Evolutionary conservation across 1,140 invertebrate genomes (phyloP).

Genomic region (Heliconius congener): DNA sequence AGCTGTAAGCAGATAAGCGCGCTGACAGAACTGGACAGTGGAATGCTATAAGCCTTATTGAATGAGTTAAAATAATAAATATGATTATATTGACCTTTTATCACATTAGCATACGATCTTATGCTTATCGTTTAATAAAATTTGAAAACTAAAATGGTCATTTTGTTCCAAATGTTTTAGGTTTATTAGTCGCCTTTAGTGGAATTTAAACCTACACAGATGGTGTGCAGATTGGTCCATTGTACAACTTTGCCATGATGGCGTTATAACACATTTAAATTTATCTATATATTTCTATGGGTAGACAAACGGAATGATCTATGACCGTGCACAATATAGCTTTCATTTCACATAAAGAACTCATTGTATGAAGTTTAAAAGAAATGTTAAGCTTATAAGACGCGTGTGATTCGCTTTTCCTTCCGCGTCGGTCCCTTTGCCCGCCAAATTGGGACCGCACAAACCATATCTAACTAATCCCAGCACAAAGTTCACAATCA

Average conservation of each 20-base stretch:
- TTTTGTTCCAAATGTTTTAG: too few relatives aligned
- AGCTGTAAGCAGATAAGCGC: not conserved
- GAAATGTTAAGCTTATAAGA: constrained; percentile 33
- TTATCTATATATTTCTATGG: constrained; percentile 3
- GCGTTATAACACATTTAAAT: not conserved
- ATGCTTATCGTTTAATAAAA: too few relatives aligned
- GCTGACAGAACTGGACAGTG: not conserved
- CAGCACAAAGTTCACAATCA: constrained; percentile 18
- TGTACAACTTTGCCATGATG: not conserved
- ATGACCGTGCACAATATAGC: constrained; percentile 13
- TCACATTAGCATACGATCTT: too few relatives aligned
- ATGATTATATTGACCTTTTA: not conserved
- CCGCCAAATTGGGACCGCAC: constrained; percentile 13
- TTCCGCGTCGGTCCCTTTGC: constrained; percentile 40
- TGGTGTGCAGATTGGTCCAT: not conserved
- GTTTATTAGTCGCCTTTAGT: not conserved
- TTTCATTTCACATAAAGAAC: constrained; percentile 20
- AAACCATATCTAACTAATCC: constrained; percentile 6
- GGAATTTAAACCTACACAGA: not conserved
- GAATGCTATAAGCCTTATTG: not conserved
- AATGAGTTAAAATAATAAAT: not conserved
- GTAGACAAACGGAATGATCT: not conserved
- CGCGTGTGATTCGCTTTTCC: constrained; percentile 33
- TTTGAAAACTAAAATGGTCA: too few relatives aligned
- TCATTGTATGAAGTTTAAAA: constrained; percentile 31